Evolutionary conservation across 2,113 vertebrate species (phyloP).

Genomic region (Reinhardtius hippoglossoides): DNA sequence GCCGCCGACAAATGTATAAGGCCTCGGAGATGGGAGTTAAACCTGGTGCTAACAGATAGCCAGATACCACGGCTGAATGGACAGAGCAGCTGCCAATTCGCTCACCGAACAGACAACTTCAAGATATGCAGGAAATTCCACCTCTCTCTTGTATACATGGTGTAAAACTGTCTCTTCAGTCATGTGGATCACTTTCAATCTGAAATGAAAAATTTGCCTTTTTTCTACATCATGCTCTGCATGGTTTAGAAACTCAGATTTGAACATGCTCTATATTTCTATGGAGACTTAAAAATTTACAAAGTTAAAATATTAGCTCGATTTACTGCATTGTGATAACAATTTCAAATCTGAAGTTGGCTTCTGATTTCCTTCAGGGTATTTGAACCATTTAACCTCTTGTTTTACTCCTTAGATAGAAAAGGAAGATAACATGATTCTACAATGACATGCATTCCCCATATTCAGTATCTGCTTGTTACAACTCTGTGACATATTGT

Average conservation of each 20-base stretch:
- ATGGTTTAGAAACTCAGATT: neutral
- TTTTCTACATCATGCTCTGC: too few species aligned
- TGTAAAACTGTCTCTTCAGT: constrained; percentile 4
- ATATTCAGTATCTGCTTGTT: too few species aligned
- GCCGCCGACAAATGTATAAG: constrained; percentile 47
- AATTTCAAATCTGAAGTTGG: neutral
- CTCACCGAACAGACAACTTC: constrained; percentile 15
- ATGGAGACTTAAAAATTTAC: neutral
- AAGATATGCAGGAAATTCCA: constrained; percentile 24
- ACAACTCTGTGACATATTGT: too few species aligned
- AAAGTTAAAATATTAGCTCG: neutral
- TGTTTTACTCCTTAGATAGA: too few species aligned
- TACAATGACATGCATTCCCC: too few species aligned
- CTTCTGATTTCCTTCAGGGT: too few species aligned
- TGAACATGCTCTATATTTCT: neutral
- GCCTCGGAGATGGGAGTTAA: constrained; percentile 43
- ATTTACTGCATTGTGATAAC: neutral
- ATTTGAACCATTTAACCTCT: too few species aligned
- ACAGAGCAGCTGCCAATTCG: constrained; percentile 22
- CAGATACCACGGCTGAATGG: constrained; percentile 38
- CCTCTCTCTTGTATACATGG: neutral
- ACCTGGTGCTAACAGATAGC: constrained; percentile 49
- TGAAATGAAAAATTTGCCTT: too few species aligned
- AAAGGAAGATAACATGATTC: too few species aligned
- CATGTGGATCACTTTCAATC: constrained; percentile 5